Base-by-base conservation (phyloP, 2,888 invertebrate genomes). In the Mamestra brassicae region DNA sequence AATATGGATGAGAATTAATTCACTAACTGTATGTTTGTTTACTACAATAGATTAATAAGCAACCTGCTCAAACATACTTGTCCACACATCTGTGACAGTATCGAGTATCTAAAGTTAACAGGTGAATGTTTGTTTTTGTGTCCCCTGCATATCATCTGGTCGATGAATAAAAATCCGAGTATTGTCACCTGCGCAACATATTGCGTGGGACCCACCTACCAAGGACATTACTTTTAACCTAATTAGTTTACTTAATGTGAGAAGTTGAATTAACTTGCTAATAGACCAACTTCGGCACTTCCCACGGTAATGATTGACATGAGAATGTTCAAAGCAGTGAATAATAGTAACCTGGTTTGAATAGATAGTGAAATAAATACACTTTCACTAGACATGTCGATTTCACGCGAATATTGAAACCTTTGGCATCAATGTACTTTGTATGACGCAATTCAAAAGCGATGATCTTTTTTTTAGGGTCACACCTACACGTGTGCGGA, bases 401-500 rank as follows among this genome's bases (percentile, higher is more conserved):
- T 77, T 83, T 85, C 85, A 89, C 81, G 85, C 86, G 86, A 85
- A 86, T 81, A 60, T 81, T 63, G 34, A 75, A 74, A 71, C 63
- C 69, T 88, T 63, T 76, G 87, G 88, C 87, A 87, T 90, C 89
- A 75, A 88, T 87, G 58, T 66, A 71, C 74, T 83, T 86, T 87
- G 89, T 86, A 82, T 92, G 89, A 92, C 83, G 91, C 93, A 93
- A 95, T 86, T 65, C 63, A 65, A 74, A 62, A 67, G 84, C 85
- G 81, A 87, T 93, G 93, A 89, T 89, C 91, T 85, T 90, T 91
- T 89, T 92, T 88, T 64, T 54, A 77, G 74, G 80, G 82, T 94
- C 95, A 91, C 95, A 96, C 94, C 92, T 87, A 92, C 96, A 95
- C 95, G 95, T 95, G 95, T 93, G 90, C 87, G 79, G 89, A 91